A percentile compares a stretch with the other conserved stretches of the same genome.
phyloP scores from a whole-genome alignment of 2,888 invertebrate genomes.

The Blastobasis adustella region DNA sequence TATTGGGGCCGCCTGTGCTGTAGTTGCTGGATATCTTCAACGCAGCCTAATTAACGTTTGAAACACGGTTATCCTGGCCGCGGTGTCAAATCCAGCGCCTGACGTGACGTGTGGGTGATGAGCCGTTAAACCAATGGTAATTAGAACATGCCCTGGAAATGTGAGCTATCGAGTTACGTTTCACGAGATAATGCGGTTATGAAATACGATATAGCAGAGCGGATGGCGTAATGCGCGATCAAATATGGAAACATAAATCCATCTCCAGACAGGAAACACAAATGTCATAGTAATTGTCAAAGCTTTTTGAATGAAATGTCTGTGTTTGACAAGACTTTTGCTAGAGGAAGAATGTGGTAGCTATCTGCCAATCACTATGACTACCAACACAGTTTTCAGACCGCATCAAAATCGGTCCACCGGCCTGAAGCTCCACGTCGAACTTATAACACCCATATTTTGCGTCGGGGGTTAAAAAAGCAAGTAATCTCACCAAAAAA shows the following conservation, averaged over 20 bases:
- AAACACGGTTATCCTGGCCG: conserved; percentile 54
- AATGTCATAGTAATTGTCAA: too few species aligned
- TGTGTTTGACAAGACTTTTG: too few species aligned
- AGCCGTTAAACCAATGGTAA: conserved; percentile 1
- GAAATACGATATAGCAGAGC: background rate
- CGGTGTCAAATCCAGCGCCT: conserved; percentile 9
- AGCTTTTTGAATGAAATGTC: too few species aligned
- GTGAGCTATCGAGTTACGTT: conserved; percentile 2
- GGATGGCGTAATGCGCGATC: background rate
- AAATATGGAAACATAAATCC: conserved; percentile 1
- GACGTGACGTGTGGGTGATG: conserved; percentile 17
- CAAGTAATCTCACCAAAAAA: too few species aligned
- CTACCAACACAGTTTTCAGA: too few species aligned
- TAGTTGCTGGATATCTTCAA: conserved; percentile 24
- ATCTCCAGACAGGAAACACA: background rate
- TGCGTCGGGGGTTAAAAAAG: too few species aligned
- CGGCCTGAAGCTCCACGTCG: too few species aligned
- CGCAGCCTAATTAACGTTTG: conserved; percentile 39
- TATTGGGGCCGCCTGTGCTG: conserved; percentile 38
- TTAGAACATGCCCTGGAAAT: conserved; percentile 11
- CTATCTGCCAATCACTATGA: too few species aligned
- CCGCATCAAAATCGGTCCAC: too few species aligned
- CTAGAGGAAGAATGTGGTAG: too few species aligned
- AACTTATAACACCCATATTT: too few species aligned
- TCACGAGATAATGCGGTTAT: background rate